Conservation (phyloP, 1,140 invertebrate species). For the Pygmarrhopalites habei region DNA sequence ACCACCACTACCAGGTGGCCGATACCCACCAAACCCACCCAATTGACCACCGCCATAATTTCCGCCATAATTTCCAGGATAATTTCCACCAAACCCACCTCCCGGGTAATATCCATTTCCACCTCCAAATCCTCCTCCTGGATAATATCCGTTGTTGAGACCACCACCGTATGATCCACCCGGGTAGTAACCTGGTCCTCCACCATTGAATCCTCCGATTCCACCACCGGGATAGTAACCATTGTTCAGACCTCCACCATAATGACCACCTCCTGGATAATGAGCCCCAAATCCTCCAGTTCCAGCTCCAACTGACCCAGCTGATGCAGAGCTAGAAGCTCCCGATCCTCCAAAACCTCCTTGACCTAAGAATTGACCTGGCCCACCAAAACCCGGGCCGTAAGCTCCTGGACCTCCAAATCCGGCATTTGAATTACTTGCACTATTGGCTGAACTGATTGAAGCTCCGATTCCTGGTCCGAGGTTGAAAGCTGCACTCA, state of each 20-base stretch:
- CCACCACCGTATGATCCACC: not conserved
- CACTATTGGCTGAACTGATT: conserved; percentile 3
- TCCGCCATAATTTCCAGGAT: not conserved
- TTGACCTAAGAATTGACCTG: not conserved
- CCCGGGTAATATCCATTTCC: not conserved
- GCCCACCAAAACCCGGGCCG: not conserved
- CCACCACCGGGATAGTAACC: conserved; percentile 3
- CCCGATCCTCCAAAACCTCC: not conserved
- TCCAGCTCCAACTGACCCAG: not conserved
- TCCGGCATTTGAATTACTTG: not conserved
- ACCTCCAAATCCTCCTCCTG: not conserved
- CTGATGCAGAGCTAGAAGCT: conserved; percentile 6
- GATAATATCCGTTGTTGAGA: not conserved
- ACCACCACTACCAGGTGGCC: not conserved
- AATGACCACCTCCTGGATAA: not conserved
- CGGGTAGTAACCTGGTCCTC: not conserved
- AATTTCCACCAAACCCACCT: not conserved
- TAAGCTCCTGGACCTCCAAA: not conserved
- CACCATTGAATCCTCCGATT: not conserved
- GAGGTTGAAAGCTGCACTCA: not conserved
- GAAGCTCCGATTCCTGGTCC: conserved; percentile 7
- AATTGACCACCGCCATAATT: not conserved
- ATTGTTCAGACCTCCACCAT: not conserved
- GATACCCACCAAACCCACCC: conserved; percentile 1
- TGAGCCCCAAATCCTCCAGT: not conserved